These are phyloP conservation scores for Peromyscus attwateri DNA, from an alignment of 2,797 vertebrate species.

Conservation along the genomic window DNA sequence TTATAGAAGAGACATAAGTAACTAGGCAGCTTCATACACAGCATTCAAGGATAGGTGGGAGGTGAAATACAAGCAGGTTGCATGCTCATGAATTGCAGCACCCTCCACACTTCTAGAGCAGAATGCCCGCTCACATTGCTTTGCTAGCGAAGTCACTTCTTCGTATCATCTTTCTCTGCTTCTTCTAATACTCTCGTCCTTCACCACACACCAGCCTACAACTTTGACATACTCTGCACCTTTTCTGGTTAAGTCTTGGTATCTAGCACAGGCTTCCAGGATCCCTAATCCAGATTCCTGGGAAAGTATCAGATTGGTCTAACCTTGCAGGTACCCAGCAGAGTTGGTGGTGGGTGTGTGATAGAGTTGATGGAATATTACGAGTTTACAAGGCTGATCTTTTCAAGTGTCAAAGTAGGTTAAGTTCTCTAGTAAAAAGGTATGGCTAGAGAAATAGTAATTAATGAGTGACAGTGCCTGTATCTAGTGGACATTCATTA, in stretches of 20 bases:
- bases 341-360: background rate
- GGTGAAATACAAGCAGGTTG: background rate
- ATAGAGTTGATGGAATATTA: background rate
- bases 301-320: constrained; percentile 8
- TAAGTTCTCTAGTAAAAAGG: constrained; percentile 41
- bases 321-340: background rate
- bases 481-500: constrained; percentile 36
- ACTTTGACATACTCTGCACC: background rate
- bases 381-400: constrained; percentile 15
- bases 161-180: constrained; percentile 6
- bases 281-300: constrained; percentile 20
- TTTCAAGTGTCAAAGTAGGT: background rate
- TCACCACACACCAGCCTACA: background rate
- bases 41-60: background rate
- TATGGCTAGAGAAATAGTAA: constrained; percentile 2
- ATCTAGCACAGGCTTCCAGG: background rate
- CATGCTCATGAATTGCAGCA: background rate
- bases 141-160: constrained; percentile 15
- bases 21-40: background rate
- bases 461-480: background rate
- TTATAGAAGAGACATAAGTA: background rate
- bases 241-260: constrained; percentile 30
- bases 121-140: background rate
- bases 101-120: background rate
- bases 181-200: background rate